Percentiles rank a stretch among this genome's conserved stretches.
phyloP scores from a whole-genome alignment of 2,888 invertebrate species.

The Xestia c-nigrum region DNA sequence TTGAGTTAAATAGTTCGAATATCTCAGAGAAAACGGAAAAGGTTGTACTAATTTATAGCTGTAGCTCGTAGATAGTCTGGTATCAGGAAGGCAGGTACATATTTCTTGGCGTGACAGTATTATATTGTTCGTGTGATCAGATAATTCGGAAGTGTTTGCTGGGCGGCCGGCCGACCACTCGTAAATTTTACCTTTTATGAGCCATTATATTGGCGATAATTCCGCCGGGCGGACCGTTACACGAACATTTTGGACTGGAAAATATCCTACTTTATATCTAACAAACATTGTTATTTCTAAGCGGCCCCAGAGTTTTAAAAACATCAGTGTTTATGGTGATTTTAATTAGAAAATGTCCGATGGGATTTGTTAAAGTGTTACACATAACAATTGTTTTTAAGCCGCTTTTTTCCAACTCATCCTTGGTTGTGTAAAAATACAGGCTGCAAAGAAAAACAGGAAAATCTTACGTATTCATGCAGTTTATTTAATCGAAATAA shows the following conservation, averaged over 20 bases:
- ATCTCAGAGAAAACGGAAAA: slow-evolving; percentile 30
- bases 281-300: slow-evolving; percentile 54
- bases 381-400: not conserved
- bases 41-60: slow-evolving; percentile 40
- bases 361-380: slow-evolving; percentile 4
- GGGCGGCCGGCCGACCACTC: slow-evolving; percentile 75
- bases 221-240: slow-evolving; percentile 71
- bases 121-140: slow-evolving; percentile 75
- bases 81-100: slow-evolving; percentile 61
- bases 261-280: slow-evolving; percentile 63
- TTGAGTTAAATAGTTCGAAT: slow-evolving; percentile 13
- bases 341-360: slow-evolving; percentile 14
- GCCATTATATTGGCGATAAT: slow-evolving; percentile 85
- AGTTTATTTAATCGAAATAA: slow-evolving; percentile 59
- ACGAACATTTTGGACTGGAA: slow-evolving; percentile 74
- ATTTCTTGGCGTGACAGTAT: slow-evolving; percentile 58
- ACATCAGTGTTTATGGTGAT: slow-evolving; percentile 26
- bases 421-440: slow-evolving; percentile 5
- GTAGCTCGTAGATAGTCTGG: slow-evolving; percentile 34
- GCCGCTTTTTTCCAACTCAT: not conserved
- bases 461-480: slow-evolving; percentile 34
- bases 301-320: slow-evolving; percentile 33
- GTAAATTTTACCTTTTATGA: slow-evolving; percentile 87
- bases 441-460: slow-evolving; percentile 23
- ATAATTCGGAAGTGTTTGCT: slow-evolving; percentile 78